Evolutionary conservation across 2,113 vertebrate species (phyloP).

Genomic region (Pandion haliaetus): DNA sequence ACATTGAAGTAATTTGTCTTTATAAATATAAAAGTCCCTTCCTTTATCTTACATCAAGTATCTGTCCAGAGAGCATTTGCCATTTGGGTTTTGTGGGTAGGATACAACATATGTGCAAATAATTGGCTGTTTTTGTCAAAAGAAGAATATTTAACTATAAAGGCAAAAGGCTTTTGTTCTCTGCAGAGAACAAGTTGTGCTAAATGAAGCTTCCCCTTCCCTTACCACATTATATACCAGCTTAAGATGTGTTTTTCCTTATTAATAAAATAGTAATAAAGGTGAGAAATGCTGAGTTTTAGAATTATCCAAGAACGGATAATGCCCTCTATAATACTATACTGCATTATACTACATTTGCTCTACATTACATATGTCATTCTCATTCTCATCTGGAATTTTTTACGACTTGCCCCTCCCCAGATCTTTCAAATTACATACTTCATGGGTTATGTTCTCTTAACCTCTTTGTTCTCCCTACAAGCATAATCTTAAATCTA

Average conservation of each 20-base stretch:
- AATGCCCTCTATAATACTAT: neutral
- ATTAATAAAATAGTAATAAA: conserved; percentile 35
- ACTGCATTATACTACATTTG: neutral
- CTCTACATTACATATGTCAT: neutral
- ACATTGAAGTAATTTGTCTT: conserved; percentile 14
- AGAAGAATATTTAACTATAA: conserved; percentile 43
- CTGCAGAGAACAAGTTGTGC: neutral
- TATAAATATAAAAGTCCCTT: neutral
- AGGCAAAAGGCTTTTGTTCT: conserved; percentile 47
- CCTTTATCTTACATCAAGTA: conserved; percentile 5
- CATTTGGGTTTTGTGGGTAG: conserved; percentile 25
- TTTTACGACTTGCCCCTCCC: neutral
- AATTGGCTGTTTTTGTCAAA: conserved; percentile 52
- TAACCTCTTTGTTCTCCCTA: neutral
- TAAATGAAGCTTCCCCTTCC: conserved; percentile 11
- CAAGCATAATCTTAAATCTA: neutral
- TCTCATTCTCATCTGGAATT: neutral
- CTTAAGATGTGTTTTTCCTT: neutral
- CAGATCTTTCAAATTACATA: neutral
- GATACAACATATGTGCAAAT: neutral
- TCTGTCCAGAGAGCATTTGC: neutral
- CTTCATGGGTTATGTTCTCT: neutral
- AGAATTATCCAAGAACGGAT: neutral
- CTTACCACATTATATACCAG: neutral
- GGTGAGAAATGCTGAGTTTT: neutral